Base-by-base conservation (phyloP, 1,140 invertebrate species). In the Orchestia grillus region DNA sequence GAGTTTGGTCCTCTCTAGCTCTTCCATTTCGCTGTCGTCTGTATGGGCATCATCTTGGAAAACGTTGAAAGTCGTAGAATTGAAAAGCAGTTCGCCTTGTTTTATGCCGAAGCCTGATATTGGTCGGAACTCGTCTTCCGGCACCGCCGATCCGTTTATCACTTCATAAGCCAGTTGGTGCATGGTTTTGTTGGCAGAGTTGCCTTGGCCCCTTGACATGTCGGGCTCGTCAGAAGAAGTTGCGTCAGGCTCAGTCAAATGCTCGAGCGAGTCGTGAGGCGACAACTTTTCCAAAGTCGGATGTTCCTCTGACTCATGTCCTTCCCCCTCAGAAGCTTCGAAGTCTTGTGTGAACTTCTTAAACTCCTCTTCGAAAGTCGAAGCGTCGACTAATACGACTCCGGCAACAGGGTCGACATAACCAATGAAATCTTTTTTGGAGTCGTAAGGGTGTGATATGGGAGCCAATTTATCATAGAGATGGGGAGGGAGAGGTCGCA, bases 81-180 rank as follows among this genome's bases (percentile, higher is more conserved):
- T 94, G 92, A 16, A 94, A 8, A 94, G 36, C 36, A 94, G 44
- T 45, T 94, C 43, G 6, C 92, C 92, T 94, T 94, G 92, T n/a
- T 94, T 94, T 0, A 94, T 94, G 19, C 92, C 44, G 40, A 94
- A 94, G 28, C 92, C 92, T 94, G 92, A 94, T 41, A 94, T 94
- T 19, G 92, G 92, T 40, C 44, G 44, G 11, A 40, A 45, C 15
- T 94, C 92, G 92, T 94, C 92, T 11, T 94, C 92, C 19, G 92
- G 92, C 40, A 94, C 11, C 36, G 92, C 11, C 36, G 3, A 15
- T 15, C 44, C 44, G 43, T 45, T 94, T 44, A 94, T 94, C 43
- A 45, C 3, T 40, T 94, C 92, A 44, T 94, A 94, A 11, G 92
- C 92, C 0, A 94, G 92, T 47, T 94, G 92, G 44, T 94, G 92